Percentiles rank a stretch among this genome's conserved stretches.
Evolutionary conservation across 30 jellyfish, hydroid and myxozoan genomes (phyloP).

Genomic region (Mastigias papua): DNA sequence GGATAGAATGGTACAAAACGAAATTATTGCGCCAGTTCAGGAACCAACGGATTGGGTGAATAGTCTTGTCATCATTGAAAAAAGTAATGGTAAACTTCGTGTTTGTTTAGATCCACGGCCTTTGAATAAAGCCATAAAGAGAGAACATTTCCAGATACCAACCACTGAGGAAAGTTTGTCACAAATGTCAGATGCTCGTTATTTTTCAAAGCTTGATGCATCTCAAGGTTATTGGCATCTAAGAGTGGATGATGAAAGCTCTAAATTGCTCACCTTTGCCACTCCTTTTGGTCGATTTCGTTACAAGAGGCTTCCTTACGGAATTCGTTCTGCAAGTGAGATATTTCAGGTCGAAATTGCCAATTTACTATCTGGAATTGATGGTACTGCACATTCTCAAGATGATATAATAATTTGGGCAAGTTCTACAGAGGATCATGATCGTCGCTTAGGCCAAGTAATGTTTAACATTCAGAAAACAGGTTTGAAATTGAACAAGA

Average conservation of each 20-base stretch:
- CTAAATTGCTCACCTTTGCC: slow-evolving; percentile 66
- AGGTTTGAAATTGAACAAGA: slow-evolving; percentile 59
- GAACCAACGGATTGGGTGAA: no score
- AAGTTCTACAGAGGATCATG: slow-evolving; percentile 28
- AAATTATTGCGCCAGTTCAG: no score
- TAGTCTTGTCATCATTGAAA: no score
- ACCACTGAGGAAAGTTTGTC: slow-evolving; percentile 75
- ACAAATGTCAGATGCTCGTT: slow-evolving; percentile 80
- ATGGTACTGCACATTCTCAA: slow-evolving; percentile 54
- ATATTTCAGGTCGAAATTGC: slow-evolving; percentile 57
- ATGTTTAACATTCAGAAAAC: slow-evolving; percentile 8
- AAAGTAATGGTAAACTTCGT: slow-evolving; percentile 81
- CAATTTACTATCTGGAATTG: slow-evolving; percentile 47
- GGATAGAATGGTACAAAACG: no score
- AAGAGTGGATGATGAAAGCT: slow-evolving; percentile 65
- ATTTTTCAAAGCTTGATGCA: slow-evolving; percentile 81
- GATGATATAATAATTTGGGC: slow-evolving; percentile 66
- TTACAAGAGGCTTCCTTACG: slow-evolving; percentile 77
- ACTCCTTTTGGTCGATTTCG: slow-evolving; percentile 84
- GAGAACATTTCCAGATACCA: slow-evolving; percentile 80
- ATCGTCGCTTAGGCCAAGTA: slow-evolving; percentile 3
- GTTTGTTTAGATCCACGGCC: slow-evolving; percentile 85
- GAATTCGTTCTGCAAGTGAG: slow-evolving; percentile 78
- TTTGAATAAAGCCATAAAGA: slow-evolving; percentile 76
- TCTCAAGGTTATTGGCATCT: slow-evolving; percentile 69